Base-by-base conservation (phyloP, 2,797 vertebrate genomes). In the Euthynnus affinis region DNA sequence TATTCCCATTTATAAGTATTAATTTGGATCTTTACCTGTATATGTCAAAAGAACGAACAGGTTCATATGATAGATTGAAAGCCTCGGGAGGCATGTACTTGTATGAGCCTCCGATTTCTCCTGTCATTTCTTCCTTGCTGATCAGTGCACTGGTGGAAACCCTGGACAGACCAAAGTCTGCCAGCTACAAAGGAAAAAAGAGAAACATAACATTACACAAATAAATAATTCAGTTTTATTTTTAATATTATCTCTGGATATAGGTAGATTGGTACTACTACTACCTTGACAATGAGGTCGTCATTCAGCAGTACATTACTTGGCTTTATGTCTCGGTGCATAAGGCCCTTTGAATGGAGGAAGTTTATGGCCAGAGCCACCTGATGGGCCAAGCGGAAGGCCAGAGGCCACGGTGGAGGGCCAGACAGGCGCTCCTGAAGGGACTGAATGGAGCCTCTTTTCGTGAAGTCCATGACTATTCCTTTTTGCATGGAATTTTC, bases 1-100 rank as follows among this genome's bases (percentile, higher is more conserved):
- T 22, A 14, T 34, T 58, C 2, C 0, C 48, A 10, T 48, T 14
- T 8, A 25, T 10, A 40, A 63, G 1, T 8, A n/a, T 27, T 62
- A 0, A 15, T 61, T 37, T 22, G 34, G 27, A 60, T 23, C n/a
- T n/a, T n/a, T n/a, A 20, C 95, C 95, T 96, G 93, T 95, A 96
- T 22, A 74, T 34, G 75, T 96, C 95, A 14, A 86, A 94, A 42
- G 85, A 70, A 52, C 86, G 83, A 14, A 9, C 52, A 29, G 92
- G 90, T 18, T 82, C 0, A 57, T 93, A 95, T 1, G 20, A 58
- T 25, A 1, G 0, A 0, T 55, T 0, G 76, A 96, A 93, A 52
- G 94, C 93, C 68, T 96, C 95, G 1, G 95, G 95, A 23, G 95
- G 95, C 91, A 91, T 94, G 88, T 94, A 96, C 62, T 83, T 83